These are phyloP conservation scores for Falco biarmicus DNA, from an alignment of 2,797 vertebrate genomes.

Conservation along the genomic window DNA sequence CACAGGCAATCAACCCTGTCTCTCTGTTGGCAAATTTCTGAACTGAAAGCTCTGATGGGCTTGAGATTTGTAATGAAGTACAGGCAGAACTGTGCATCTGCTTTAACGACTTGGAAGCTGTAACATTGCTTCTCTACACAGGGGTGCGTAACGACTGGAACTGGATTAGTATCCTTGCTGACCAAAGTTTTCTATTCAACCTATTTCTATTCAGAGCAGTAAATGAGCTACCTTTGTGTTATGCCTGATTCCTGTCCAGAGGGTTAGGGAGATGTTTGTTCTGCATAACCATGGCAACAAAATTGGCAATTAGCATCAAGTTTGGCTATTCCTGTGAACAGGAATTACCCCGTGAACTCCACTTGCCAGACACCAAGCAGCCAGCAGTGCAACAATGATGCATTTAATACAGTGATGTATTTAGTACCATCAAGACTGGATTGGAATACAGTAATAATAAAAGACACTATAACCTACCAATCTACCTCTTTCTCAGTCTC, in stretches of 20 bases:
- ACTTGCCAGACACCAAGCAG: not conserved
- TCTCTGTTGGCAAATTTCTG: not conserved
- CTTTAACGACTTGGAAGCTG: not conserved
- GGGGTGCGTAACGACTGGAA: not conserved
- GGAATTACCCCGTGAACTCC: not conserved
- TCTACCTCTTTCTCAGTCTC: not conserved
- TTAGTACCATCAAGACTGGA: not conserved
- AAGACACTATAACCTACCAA: not conserved
- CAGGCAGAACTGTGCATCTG: not conserved
- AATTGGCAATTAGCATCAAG: conserved; percentile 7
- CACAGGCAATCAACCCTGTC: not conserved
- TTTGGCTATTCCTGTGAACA: not conserved
- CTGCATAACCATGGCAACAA: conserved; percentile 27
- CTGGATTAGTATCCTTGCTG: conserved; percentile 11
- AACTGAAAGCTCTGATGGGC: not conserved
- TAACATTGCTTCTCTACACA: not conserved
- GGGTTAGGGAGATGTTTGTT: not conserved
- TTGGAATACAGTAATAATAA: not conserved
- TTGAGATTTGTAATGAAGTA: not conserved
- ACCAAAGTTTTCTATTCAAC: conserved; percentile 11
- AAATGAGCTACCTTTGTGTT: conserved; percentile 18
- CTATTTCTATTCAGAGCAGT: not conserved
- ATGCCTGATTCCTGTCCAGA: not conserved
- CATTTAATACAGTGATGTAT: not conserved
- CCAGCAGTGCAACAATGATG: not conserved